phyloP scores from a whole-genome alignment of 2,113 vertebrate genomes.

The Cynocephalus volans region DNA sequence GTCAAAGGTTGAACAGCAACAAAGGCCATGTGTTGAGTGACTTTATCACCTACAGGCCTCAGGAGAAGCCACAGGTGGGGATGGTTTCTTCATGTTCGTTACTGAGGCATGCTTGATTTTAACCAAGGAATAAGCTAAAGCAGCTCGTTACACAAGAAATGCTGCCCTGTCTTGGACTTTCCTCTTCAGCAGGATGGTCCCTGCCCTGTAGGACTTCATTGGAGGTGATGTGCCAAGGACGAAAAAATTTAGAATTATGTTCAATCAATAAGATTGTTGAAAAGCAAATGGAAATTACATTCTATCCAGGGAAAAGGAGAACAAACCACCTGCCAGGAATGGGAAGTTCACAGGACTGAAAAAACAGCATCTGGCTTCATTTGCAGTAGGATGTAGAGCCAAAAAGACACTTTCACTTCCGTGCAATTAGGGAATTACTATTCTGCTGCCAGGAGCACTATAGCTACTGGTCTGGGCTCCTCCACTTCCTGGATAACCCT shows the following conservation, averaged over 20 bases:
- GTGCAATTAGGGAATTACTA: background rate
- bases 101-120: background rate
- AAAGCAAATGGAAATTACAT: constrained; percentile 53
- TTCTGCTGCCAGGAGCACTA: background rate
- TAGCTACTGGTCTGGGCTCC: fast-evolving
- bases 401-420: background rate
- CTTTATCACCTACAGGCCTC: background rate
- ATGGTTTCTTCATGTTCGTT: background rate
- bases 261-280: background rate
- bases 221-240: background rate
- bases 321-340: background rate
- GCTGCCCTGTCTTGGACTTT: too few relatives aligned
- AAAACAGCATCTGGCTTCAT: background rate
- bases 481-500: background rate
- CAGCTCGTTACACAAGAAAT: background rate
- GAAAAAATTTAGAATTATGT: background rate
- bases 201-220: background rate
- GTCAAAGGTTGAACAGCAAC: background rate
- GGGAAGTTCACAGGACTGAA: background rate
- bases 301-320: constrained; percentile 44
- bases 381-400: background rate
- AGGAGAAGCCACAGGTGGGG: background rate
- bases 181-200: background rate
- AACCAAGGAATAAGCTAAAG: background rate
- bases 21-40: background rate